Base-by-base conservation (phyloP, 1,140 invertebrate genomes). In the Holotrichia oblita region DNA sequence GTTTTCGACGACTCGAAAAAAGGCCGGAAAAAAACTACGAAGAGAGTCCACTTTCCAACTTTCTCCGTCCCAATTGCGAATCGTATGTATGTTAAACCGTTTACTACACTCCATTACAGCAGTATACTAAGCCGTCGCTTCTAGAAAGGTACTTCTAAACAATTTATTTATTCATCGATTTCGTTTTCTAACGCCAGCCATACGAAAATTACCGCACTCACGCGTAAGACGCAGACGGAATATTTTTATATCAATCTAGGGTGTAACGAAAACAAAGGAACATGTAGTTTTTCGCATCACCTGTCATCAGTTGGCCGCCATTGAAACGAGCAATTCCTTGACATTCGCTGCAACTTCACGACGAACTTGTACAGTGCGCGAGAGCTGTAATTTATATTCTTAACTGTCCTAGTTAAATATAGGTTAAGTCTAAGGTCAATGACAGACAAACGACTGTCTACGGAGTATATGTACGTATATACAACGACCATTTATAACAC, bases 371-470 rank as follows among this genome's bases (percentile, higher is more conserved):
- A 20, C 22, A 34, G 17, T 17, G 9, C 61, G 61, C 61, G 27
- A 69, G 61, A 55, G 48, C 48, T 55, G 48, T 55, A 55, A 55
- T 69, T 69, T 69, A 34, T 69, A 69, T 69, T 34, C 61, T 69
- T 34, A 34, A 69, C 61, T 69, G 61, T 69, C 61, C 61, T 69
- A 69, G 61, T 69, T 69, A 69, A 69, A 69, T 69, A 69, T 69
- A 69, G 61, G 61, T 69, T 69, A 69, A 69, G 61, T 69, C 22
- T 69, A 69, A 69, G 61, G 61, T 69, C 61, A 69, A 69, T 69
- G 61, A 34, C 61, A 69, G 61, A 69, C 61, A 69, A 69, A 20
- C 61, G 61, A 34, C 61, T 55, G 48, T 55, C 48, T 55, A 34
- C 61, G 61, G 22, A 22, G 27, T 69, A 10, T 27, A 24, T 20